Evolutionary conservation across 1,140 invertebrate species (phyloP).

Genomic region (Drosophila watanabei): DNA sequence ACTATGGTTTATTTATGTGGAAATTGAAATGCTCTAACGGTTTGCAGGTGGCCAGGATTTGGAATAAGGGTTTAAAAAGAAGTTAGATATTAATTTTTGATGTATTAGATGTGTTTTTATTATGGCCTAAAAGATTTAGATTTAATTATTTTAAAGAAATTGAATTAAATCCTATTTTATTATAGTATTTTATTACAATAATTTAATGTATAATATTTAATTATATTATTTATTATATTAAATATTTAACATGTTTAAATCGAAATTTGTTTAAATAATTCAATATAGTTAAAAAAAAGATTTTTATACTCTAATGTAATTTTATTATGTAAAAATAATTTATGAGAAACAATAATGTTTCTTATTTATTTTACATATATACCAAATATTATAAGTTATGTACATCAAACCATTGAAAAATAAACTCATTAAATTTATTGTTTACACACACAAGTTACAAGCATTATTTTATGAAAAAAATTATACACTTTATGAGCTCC

Average conservation of each 20-base stretch:
- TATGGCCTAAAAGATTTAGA: neutral
- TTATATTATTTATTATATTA: neutral
- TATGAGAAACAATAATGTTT: too few species aligned
- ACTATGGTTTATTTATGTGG: neutral
- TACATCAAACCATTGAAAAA: too few species aligned
- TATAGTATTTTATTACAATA: neutral
- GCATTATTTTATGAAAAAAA: too few species aligned
- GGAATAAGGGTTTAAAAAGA: neutral
- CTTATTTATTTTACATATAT: too few species aligned
- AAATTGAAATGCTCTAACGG: conserved; percentile 7
- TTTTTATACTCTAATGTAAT: neutral
- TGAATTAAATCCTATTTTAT: neutral
- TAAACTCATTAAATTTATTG: too few species aligned
- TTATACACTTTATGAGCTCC: too few species aligned
- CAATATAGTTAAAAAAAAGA: too few species aligned
- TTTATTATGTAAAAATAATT: neutral
- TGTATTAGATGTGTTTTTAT: neutral
- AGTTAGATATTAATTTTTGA: too few species aligned
- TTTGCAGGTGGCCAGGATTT: neutral
- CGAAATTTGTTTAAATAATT: too few species aligned
- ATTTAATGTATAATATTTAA: neutral
- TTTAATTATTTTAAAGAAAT: neutral
- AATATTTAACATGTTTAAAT: too few species aligned
- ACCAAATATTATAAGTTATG: too few species aligned
- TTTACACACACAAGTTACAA: too few species aligned